These are phyloP conservation scores for Micrasema longulum DNA, from an alignment of 1,140 invertebrate genomes.

Conservation along the genomic window DNA sequence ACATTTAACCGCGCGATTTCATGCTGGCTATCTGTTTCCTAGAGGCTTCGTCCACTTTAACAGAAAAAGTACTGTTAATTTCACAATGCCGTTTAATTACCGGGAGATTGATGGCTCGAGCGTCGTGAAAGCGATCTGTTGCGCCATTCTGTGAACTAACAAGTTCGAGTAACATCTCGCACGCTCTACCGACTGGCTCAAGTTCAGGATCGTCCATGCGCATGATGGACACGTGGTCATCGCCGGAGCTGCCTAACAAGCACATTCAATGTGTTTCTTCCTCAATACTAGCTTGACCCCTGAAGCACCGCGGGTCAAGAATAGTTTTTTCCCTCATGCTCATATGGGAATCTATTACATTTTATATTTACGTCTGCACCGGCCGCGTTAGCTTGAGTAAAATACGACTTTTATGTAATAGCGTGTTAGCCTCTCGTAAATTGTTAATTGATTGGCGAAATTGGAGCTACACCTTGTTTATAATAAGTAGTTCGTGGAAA, in stretches of 20 bases:
- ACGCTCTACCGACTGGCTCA: background rate
- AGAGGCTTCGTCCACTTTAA: slow-evolving; percentile 7
- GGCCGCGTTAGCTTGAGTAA: too few species aligned
- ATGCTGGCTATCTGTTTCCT: slow-evolving; percentile 28
- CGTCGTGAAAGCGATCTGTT: slow-evolving; percentile 14
- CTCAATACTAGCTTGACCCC: too few species aligned
- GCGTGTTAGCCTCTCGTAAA: background rate
- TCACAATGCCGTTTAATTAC: slow-evolving; percentile 45
- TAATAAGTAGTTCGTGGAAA: background rate
- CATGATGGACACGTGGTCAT: slow-evolving; percentile 5
- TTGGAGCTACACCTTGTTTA: slow-evolving; percentile 6
- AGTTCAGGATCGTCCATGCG: background rate
- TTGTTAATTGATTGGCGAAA: slow-evolving; percentile 6
- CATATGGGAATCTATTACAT: too few species aligned
- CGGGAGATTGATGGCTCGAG: slow-evolving; percentile 33
- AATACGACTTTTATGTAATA: too few species aligned
- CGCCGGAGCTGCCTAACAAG: background rate
- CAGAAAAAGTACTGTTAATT: slow-evolving; percentile 42
- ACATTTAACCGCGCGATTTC: slow-evolving; percentile 16
- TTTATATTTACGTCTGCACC: too few species aligned
- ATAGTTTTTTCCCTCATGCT: too few species aligned
- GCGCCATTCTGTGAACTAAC: slow-evolving; percentile 5
- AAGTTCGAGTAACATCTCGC: slow-evolving; percentile 9
- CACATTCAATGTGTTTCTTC: slow-evolving; percentile 2
- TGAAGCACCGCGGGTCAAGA: too few species aligned